A percentile compares a stretch with the other conserved stretches of the same genome.
phyloP scores from a whole-genome alignment of 2,113 vertebrate species.

The Orcinus orca region DNA sequence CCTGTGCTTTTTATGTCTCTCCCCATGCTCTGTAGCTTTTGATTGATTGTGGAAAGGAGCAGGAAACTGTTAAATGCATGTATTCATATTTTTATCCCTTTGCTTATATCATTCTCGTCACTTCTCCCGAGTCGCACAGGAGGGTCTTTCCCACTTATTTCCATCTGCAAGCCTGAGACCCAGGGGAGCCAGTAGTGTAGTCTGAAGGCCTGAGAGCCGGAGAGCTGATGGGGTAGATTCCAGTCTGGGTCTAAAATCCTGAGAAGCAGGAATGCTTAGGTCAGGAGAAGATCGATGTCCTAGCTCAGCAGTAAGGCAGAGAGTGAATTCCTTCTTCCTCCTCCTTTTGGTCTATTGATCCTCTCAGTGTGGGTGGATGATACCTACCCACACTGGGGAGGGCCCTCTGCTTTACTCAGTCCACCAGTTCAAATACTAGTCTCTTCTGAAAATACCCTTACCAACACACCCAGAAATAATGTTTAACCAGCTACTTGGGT shows the following conservation, averaged over 20 bases:
- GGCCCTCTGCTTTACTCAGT: background rate
- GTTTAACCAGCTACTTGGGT: background rate
- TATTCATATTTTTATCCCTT: background rate
- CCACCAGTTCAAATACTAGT: background rate
- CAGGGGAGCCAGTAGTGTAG: background rate
- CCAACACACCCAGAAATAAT: background rate
- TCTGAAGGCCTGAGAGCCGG: background rate
- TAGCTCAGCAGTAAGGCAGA: background rate
- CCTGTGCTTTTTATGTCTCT: background rate
- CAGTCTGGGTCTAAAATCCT: background rate
- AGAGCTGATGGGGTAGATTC: background rate
- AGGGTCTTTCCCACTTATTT: background rate
- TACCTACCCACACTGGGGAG: background rate
- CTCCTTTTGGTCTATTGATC: background rate
- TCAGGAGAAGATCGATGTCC: background rate
- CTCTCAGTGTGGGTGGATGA: too few species aligned
- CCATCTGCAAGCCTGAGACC: background rate
- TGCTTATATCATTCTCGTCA: background rate
- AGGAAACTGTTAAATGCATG: background rate
- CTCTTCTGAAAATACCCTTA: slow-evolving; percentile 1
- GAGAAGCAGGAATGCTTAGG: background rate
- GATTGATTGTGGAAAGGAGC: background rate
- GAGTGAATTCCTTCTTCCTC: background rate
- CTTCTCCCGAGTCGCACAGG: background rate
- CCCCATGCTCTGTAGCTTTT: background rate